Evolutionary conservation across 2,113 vertebrate genomes (phyloP).

Genomic region (Glareola pratincola): DNA sequence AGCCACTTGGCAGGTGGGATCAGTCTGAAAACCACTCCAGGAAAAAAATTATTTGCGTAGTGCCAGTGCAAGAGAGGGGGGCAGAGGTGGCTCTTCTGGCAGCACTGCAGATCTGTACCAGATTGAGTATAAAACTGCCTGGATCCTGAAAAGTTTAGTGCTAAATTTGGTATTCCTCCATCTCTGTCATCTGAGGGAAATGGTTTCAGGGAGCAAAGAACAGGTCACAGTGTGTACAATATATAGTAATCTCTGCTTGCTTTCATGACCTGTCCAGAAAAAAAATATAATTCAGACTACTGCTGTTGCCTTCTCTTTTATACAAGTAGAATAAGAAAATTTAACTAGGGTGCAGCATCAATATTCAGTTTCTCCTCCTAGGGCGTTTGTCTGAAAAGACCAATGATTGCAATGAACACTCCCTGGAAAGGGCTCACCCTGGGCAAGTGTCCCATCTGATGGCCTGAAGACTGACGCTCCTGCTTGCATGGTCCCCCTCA

Average conservation of each 20-base stretch:
- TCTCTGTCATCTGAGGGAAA: background rate
- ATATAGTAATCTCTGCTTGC: background rate
- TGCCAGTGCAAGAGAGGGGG: background rate
- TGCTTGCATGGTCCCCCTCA: background rate
- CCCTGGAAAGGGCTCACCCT: background rate
- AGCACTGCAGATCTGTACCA: background rate
- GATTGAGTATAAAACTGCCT: background rate
- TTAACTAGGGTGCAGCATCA: background rate
- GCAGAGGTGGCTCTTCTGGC: background rate
- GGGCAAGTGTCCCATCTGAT: background rate
- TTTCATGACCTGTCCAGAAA: background rate
- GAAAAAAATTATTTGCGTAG: background rate
- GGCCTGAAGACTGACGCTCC: background rate
- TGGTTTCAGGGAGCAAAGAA: background rate
- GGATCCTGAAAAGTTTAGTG: background rate
- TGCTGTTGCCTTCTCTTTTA: background rate
- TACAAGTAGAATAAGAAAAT: background rate
- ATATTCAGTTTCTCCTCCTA: background rate
- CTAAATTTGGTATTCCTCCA: background rate
- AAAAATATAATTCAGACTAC: background rate
- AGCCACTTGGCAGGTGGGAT: background rate
- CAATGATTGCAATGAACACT: background rate
- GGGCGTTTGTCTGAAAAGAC: background rate
- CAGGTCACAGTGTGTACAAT: fast-evolving
- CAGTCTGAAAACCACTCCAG: background rate